A percentile compares a stretch with the other conserved stretches of the same genome.
Evolutionary conservation across 2,113 vertebrate species (phyloP).

Genomic region (Riparia riparia): DNA sequence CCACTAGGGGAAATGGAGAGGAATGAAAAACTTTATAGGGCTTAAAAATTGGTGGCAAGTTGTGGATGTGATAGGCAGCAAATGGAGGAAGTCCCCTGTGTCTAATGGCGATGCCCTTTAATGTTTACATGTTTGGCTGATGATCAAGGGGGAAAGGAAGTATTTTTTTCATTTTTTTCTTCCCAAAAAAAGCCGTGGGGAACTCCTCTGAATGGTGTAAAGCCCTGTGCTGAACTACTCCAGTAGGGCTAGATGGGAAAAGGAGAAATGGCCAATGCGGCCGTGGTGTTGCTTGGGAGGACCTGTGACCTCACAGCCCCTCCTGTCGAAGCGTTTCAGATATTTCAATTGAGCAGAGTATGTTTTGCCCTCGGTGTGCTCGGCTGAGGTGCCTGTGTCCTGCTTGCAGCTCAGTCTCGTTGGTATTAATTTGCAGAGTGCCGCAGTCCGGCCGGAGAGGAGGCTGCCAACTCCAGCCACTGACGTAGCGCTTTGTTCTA

Average conservation of each 20-base stretch:
- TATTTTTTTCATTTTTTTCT: neutral
- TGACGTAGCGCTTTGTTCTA: neutral
- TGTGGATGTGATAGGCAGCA: neutral
- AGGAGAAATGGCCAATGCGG: fast-evolving
- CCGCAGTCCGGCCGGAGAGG: neutral
- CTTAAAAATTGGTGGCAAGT: neutral
- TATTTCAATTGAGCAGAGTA: neutral
- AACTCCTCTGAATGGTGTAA: neutral
- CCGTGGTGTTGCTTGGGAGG: fast-evolving
- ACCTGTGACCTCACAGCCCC: neutral
- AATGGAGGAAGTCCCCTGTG: neutral
- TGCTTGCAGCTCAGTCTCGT: neutral
- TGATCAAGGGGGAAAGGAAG: neutral
- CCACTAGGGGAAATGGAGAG: neutral
- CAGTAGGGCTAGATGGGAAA: fast-evolving
- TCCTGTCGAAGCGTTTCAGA: neutral
- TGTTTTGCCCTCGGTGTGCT: fast-evolving
- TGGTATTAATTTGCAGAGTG: neutral
- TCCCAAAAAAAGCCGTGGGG: neutral
- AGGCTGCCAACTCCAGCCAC: neutral
- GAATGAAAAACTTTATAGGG: neutral
- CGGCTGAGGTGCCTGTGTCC: neutral
- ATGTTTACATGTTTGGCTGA: neutral
- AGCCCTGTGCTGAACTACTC: neutral
- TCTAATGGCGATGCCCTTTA: neutral